phyloP scores from a whole-genome alignment of 2,888 invertebrate genomes.

The Scaeva pyrastri region DNA sequence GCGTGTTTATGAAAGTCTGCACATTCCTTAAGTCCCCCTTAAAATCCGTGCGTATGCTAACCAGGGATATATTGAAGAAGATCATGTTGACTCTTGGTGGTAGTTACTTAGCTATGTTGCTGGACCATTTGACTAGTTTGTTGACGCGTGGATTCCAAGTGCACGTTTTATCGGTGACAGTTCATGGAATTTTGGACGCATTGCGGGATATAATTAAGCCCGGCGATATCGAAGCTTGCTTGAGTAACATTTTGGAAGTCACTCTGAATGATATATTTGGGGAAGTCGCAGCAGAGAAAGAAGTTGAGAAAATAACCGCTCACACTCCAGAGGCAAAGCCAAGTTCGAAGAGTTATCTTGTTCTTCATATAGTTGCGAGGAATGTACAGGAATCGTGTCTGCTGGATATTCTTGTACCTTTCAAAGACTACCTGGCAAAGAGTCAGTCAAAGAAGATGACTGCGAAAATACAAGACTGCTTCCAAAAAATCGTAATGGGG shows the following conservation, averaged over 20 bases:
- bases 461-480: slow-evolving; percentile 91
- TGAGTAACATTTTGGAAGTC: slow-evolving; percentile 91
- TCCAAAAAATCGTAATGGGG: slow-evolving; percentile 92
- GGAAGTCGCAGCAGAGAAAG: slow-evolving; percentile 94
- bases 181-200: slow-evolving; percentile 92
- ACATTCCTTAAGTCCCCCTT: slow-evolving; percentile 95
- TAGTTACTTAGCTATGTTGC: slow-evolving; percentile 89
- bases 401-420: slow-evolving; percentile 90
- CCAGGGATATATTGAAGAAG: slow-evolving; percentile 96
- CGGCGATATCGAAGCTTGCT: slow-evolving; percentile 91
- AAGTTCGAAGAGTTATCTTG: slow-evolving; percentile 93
- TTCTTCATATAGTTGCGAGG: slow-evolving; percentile 91
- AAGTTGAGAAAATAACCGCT: slow-evolving; percentile 91
- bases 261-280: slow-evolving; percentile 96
- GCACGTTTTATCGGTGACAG: slow-evolving; percentile 95
- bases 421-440: slow-evolving; percentile 91
- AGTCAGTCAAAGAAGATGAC: slow-evolving; percentile 92
- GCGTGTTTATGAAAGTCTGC: slow-evolving; percentile 94
- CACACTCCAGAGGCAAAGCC: slow-evolving; percentile 93
- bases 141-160: slow-evolving; percentile 96
- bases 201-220: slow-evolving; percentile 89
- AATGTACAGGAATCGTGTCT: slow-evolving; percentile 91
- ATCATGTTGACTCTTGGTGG: slow-evolving; percentile 94
- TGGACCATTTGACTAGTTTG: slow-evolving; percentile 92
- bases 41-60: slow-evolving; percentile 92